These are phyloP conservation scores for Erebia aethiops DNA, from an alignment of 2,888 invertebrate species.

Conservation along the genomic window DNA sequence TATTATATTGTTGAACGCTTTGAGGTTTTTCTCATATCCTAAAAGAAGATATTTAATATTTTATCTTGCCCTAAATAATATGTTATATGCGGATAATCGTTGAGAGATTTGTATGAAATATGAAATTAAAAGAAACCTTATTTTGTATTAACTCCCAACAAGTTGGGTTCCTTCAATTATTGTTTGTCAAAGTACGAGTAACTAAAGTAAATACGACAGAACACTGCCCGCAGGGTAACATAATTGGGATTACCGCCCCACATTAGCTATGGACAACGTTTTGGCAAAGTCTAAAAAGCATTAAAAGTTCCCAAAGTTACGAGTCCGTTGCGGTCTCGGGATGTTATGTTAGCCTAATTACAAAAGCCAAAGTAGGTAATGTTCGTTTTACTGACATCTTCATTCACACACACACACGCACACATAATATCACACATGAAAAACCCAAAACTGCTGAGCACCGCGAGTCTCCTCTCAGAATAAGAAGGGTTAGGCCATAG, in stretches of 20 bases:
- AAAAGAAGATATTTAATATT: not conserved
- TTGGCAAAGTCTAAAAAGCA: slow-evolving; percentile 28
- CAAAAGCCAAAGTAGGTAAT: slow-evolving; percentile 3
- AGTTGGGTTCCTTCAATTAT: slow-evolving; percentile 14
- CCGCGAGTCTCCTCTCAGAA: too few species aligned
- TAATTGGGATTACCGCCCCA: slow-evolving; percentile 20
- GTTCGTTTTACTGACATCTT: slow-evolving; percentile 8
- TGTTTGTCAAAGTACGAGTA: slow-evolving; percentile 16
- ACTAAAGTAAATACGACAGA: slow-evolving; percentile 19
- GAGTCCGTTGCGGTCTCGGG: slow-evolving; percentile 13
- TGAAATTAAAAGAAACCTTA: not conserved
- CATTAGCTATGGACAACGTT: slow-evolving; percentile 23
- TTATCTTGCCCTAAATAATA: not conserved
- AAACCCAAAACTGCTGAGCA: too few species aligned
- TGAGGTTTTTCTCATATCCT: not conserved
- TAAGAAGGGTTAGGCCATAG: too few species aligned
- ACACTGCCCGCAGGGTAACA: slow-evolving; percentile 9
- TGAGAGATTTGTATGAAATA: not conserved
- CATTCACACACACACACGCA: too few species aligned
- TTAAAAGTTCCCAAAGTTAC: slow-evolving; percentile 28
- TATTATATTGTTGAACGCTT: not conserved
- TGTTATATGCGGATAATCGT: not conserved
- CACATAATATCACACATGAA: too few species aligned
- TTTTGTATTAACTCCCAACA: slow-evolving; percentile 1
- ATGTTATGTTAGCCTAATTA: slow-evolving; percentile 23